Evolutionary conservation across 2,888 invertebrate genomes (phyloP), one percentile per base, ranked within the genome.

Genomic region (Limnephilus marmoratus): DNA sequence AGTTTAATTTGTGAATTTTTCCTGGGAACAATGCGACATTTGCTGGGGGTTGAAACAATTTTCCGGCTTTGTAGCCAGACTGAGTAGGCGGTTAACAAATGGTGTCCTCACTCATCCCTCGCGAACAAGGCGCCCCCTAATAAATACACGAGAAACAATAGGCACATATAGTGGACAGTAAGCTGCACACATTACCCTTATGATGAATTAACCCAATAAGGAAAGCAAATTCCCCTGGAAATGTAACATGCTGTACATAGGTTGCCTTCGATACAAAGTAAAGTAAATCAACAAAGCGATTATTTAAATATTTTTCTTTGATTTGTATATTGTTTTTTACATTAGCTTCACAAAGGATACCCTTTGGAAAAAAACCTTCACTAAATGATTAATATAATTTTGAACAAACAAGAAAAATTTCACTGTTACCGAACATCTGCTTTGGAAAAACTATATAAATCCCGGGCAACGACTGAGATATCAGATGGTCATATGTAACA

Each of bases 21-120:
- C 53, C 53, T 68, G 5, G 4, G 53, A 68, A 68, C 24, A 68
- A 24, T 68, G 68, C 24, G 68, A 18, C 24, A 24, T 68, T 68
- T 68, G 83, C 37, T 24, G 11, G 9, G 37, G 37, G 37, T 83
- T 34, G 37, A 83, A 83, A 86, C 86, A 49, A 86, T 37, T 86
- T 86, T 45, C 49, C 41, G 45, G 86, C 49, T 86, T 86, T 86
- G 86, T 45, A 41, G 29, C 86, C 45, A 41, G 90, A 90, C 80
- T 68, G 81, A 92, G 90, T 80, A 37, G 92, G 90, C 92, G 34
- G 49, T 49, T 85, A 90, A 92, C 92, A 92, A 90, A 92, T 92
- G 85, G 90, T 92, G 88, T 49, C 41, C 86, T 85, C 29, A 45
- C 45, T 86, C 86, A 86, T 86, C 45, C 86, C 86, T 85, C 29